Base-by-base conservation (phyloP, 2,888 invertebrate species). In the Ceratothoa steindachneri region DNA sequence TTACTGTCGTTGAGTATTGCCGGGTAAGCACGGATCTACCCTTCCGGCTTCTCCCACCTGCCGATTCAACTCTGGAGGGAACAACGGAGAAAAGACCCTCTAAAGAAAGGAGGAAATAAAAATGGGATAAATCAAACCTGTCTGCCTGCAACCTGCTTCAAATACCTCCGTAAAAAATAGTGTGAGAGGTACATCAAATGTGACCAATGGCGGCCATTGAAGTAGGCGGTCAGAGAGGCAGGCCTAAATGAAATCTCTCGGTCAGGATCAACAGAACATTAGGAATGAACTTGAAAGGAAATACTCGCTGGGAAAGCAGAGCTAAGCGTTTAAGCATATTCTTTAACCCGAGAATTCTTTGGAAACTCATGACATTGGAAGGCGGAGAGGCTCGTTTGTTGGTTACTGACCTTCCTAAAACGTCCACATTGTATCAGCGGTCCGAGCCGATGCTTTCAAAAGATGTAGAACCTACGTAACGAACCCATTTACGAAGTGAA, bases 111-210 rank as follows among this genome's bases (percentile, higher is more conserved):
- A 75, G 71, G 71, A 67, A 71, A 75, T 30, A 68, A 68, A 41
- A 68, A 67, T 30, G 41, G 68, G 68, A 75, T 75, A 75, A 75
- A 75, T 75, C 75, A 75, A 75, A 75, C 71, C 71, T 75, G 75
- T 75, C 75, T 30, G 69, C 71, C 71, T 75, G 75, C 75, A 75
- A 75, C 75, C 75, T 75, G 75, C 75, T 75, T 71, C 68, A 68
- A 75, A 75, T 60, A 60, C 60, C 19, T 60, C 24, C 60, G 22
- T 60, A 60, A 60, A 60, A 22, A 60, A 7, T 22, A 60, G 2
- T 60, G 27, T 24, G 60, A 60, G 22, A 60, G 55, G 60, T 60
- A 60, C 22, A 60, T 12, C 22, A 15, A 24, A 67, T 28, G 68
- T 68, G 68, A 68, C 51, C 55, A 67, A 71, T 75, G 69, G 72